Base-by-base conservation (phyloP, 2,888 invertebrate genomes). In the Sericinus montela region DNA sequence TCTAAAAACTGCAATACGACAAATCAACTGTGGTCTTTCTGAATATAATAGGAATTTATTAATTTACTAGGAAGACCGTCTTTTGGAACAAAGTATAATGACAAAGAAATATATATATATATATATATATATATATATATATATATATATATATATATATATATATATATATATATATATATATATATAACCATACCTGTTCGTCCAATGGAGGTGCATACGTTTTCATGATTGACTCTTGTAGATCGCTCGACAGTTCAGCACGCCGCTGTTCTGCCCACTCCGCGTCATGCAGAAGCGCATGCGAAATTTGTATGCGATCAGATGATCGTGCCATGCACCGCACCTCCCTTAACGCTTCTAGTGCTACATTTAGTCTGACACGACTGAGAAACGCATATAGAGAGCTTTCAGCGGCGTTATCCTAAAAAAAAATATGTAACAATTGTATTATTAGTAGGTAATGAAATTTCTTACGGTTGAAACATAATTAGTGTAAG, bases 361-460 rank as follows among this genome's bases (percentile, higher is more conserved):
- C 84, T 38, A 87, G 55, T 0, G 87, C 80, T 1, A 69, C 64
- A 56, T 80, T 78, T 38, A 87, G 54, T 0, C 83, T 76, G 1
- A 77, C 76, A 0, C 82, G 78, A 0, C 65, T 75, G 2, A 87
- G 58, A 51, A 87, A 83, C 7, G 67, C 62, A 62, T 85, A 81
- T 0, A 87, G 56, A 0, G 78, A 75, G 29, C 50, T 54, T 53
- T 86, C 86, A 35, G 75, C 69, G 5, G 69, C 62, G 1, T 28
- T 47, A 29, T 72, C 69, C 81, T 80, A 45, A 5, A 28, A 39
- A n/a, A 37, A n/a, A 4, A 4, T 9, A 32, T 4, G 11, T 32
- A 11, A n/a, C 10, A 32, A 25, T 5, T 19, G 5, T 19, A 19
- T 19, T 19, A 19, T 19, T 19, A 19, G 5, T 19, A 19, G 19